Evolutionary conservation across 2,888 invertebrate species (phyloP), one percentile per base, ranked within the genome.

Genomic region (Leucozona laternaria): DNA sequence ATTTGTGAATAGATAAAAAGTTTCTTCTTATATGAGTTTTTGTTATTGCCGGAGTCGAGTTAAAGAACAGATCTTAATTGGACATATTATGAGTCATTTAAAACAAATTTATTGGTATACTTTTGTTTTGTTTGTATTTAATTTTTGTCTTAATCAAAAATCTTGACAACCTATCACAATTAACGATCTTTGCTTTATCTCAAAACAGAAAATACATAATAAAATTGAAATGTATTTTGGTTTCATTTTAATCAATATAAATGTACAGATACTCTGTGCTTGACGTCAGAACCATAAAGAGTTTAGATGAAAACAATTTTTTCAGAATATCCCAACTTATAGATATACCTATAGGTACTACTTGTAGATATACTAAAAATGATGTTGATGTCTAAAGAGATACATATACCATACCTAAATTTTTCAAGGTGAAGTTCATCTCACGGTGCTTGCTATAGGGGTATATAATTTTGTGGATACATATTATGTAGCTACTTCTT

Each of bases 381-480:
- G 34, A 60, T 37, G 58, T 11, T 0, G 34, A 58, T 40, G 40
- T 60, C 57, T 57, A 20, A 20, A 43, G 15, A 43, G n/a, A 43
- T 2, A 6, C 17, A 2, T 5, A 4, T 4, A 58, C 40, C n/a
- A n/a, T 31, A 31, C 31, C 31, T 31, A 31, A 31, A 48, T 11
- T 31, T 66, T 66, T 66, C 66, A 66, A 66, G 66, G 66, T 66
- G 34, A 66, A 66, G 66, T 66, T 66, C 66, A 66, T 66, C 48
- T 48, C 15, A 48, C 13, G 2, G 17, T 64, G 28, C 31, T 62
- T 50, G 25, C 13, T 13, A 7, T 13, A 7, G 60, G 22, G 15
- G n/a, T 45, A 45, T 17, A 34, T 31, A n/a, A 62, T 62, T 62
- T 62, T 62, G 62, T 62, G 28, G 43, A 43, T 43, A 45, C 17